These are phyloP conservation scores for Argyresthia albistria DNA, from an alignment of 2,888 invertebrate species.

Conservation along the genomic window DNA sequence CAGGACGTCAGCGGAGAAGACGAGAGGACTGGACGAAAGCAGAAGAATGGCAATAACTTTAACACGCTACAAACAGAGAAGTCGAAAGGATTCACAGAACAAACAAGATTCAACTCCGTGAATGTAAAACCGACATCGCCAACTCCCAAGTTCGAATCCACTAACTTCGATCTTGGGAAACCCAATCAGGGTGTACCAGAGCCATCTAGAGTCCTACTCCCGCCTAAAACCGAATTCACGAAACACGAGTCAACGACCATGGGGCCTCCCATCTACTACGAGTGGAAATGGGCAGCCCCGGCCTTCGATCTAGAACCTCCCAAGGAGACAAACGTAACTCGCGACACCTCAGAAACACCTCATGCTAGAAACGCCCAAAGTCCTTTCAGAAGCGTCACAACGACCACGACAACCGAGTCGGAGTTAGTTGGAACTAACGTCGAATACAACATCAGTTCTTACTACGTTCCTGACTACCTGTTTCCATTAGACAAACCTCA, in stretches of 20 bases:
- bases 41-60: conserved; percentile 37
- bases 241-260: conserved; percentile 59
- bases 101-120: conserved; percentile 35
- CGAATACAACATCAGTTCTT: conserved; percentile 72
- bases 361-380: conserved; percentile 31
- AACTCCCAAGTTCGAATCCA: conserved; percentile 4
- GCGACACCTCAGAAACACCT: conserved; percentile 21
- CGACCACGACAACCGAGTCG: conserved; percentile 33
- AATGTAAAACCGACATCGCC: conserved; percentile 33
- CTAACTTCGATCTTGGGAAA: not conserved
- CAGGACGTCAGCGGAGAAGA: conserved; percentile 49
- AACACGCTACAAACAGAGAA: conserved; percentile 35
- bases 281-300: conserved; percentile 78
- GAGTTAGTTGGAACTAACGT: conserved; percentile 34
- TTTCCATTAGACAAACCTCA: conserved; percentile 74
- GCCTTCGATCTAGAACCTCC: conserved; percentile 73
- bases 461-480: conserved; percentile 74
- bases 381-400: conserved; percentile 42
- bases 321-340: conserved; percentile 47
- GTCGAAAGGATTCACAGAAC: conserved; percentile 30
- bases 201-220: conserved; percentile 53
- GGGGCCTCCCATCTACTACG: conserved; percentile 75
- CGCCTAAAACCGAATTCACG: conserved; percentile 64
- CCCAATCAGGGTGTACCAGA: conserved; percentile 16
- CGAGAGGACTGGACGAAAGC: conserved; percentile 39